Evolutionary conservation across 2,797 vertebrate species (phyloP).

Genomic region (Urosaurus nigricauda): DNA sequence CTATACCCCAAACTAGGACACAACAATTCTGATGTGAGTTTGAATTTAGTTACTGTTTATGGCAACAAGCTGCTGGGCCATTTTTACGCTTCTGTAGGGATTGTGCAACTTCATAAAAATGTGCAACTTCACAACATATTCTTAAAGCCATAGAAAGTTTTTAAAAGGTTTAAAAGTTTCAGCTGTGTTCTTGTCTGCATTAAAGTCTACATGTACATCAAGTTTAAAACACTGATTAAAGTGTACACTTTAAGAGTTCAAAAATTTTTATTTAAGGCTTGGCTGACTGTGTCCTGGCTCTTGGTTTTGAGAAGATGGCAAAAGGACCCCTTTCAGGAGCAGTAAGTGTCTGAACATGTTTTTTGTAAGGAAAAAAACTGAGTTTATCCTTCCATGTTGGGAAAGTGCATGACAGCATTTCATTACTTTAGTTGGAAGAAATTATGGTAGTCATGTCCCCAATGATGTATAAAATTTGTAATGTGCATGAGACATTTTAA

Average conservation of each 20-base stretch:
- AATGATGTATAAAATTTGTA: neutral
- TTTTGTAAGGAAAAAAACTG: neutral
- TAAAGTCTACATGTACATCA: neutral
- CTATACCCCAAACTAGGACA: too few species aligned
- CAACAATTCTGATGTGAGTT: neutral
- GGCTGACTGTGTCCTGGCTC: constrained; percentile 91
- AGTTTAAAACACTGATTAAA: neutral
- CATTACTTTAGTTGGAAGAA: neutral
- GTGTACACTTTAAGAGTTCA: constrained; percentile 39
- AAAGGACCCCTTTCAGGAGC: constrained; percentile 79
- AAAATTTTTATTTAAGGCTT: constrained; percentile 83
- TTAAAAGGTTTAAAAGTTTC: neutral
- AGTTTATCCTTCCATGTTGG: neutral
- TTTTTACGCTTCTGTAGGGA: neutral
- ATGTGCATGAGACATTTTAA: neutral
- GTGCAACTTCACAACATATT: neutral
- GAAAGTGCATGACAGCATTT: neutral
- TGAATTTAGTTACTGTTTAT: neutral
- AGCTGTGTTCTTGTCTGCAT: neutral
- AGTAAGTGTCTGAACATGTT: constrained; percentile 74
- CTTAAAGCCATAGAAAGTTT: neutral
- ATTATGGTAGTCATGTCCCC: neutral
- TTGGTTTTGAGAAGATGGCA: constrained; percentile 97
- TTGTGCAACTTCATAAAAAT: neutral
- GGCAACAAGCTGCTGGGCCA: neutral